Evolutionary conservation across 2,888 invertebrate genomes (phyloP), one percentile per base, ranked within the genome.

Genomic region (Zootermopsis nevadensis): DNA sequence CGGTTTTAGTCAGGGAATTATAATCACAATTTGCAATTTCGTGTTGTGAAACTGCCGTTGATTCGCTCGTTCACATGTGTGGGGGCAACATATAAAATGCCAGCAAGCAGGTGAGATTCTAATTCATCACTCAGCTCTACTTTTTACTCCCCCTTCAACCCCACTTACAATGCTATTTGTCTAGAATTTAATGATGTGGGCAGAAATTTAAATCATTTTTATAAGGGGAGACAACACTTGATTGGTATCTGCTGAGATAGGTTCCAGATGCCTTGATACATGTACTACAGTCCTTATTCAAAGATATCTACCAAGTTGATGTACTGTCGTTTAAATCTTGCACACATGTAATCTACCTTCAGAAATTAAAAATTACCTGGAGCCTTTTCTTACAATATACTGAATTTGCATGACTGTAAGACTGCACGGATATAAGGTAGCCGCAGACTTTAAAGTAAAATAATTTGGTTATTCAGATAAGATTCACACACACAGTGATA

Each of bases 101-200:
- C 83, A 83, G 79, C 83, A 69, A 80, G 74, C 72, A 79, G 80
- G 80, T 79, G 83, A 80, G 83, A 82, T 55, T 60, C 33, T 67
- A 77, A 55, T 74, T 67, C 74, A 80, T 76, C 76, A 69, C 80
- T 82, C 85, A 80, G 55, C 82, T 83, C 84, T 53, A 27, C 42
- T 35, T 79, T 60, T 79, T 60, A 60, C 55, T 79, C 79, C 79
- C 79, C 79, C 79, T 79, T 38, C 35, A 74, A 38, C 74, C 60
- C 74, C 74, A 72, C 33, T 74, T 38, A 74, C 74, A 74, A 42
- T 74, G 3, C 74, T 24, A 38, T 6, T 38, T 38, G 24, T 74
- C 24, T 74, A 27, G n/a, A 60, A 60, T n/a, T 60, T 60, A 60
- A 27, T 60, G 27, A 60, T 60, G 27, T 60, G 60, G n/a, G 60